Conservation (phyloP, 1,140 invertebrate genomes). For the Cherax quadricarinatus region DNA sequence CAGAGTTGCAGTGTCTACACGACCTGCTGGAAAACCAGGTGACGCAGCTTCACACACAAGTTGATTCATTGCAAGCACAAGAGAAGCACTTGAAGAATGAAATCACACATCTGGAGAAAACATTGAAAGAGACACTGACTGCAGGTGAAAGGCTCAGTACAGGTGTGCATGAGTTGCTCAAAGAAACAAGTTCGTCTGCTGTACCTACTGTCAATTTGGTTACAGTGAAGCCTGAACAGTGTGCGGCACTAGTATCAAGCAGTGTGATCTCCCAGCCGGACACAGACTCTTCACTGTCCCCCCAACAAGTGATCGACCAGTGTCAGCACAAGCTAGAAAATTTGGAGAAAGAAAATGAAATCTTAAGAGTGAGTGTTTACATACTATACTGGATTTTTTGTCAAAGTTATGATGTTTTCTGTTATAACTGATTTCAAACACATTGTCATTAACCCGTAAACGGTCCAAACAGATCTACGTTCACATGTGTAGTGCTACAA, state of each 20-base stretch:
- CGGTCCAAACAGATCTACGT: too few relatives aligned
- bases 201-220: not conserved
- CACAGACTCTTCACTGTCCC: not conserved
- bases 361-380: conserved; percentile 13
- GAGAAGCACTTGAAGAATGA: conserved; percentile 30
- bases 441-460: too few relatives aligned
- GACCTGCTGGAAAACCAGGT: conserved; percentile 28
- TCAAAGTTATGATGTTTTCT: too few relatives aligned
- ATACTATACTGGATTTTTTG: too few relatives aligned
- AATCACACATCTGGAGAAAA: conserved; percentile 22
- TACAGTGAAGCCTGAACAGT: not conserved
- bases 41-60: not conserved
- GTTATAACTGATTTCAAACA: too few relatives aligned
- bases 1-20: conserved; percentile 3
- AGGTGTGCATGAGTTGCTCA: not conserved
- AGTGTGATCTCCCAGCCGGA: not conserved
- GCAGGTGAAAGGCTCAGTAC: not conserved
- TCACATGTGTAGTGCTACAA: too few relatives aligned
- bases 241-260: not conserved
- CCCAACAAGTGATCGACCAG: conserved; percentile 31
- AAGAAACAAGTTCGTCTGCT: not conserved
- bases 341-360: conserved; percentile 51
- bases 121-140: conserved; percentile 1
- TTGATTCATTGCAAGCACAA: conserved; percentile 23
- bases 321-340: conserved; percentile 32